phyloP scores from a whole-genome alignment of 2,888 invertebrate genomes.

The Dorcus parallelipipedus region DNA sequence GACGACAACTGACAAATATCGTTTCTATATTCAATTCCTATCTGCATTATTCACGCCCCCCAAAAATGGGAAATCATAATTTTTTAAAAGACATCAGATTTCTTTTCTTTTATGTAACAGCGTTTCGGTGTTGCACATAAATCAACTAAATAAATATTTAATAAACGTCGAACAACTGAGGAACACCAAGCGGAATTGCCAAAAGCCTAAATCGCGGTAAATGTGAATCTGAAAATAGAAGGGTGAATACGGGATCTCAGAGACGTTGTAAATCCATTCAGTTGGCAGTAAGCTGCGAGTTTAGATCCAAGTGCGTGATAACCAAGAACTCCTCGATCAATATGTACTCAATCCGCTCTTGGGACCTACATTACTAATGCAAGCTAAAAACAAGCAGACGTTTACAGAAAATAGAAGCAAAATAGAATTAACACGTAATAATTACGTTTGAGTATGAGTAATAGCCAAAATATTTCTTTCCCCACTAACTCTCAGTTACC shows the following conservation, averaged over 20 bases:
- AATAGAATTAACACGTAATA: too few relatives aligned
- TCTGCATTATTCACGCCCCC: too few relatives aligned
- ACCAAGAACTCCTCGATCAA: conserved; percentile 29
- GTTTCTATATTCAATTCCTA: conserved; percentile 6
- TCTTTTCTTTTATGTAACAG: too few relatives aligned
- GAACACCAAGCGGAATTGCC: conserved; percentile 7
- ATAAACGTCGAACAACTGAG: not conserved
- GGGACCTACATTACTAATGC: conserved; percentile 26
- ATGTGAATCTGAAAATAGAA: conserved; percentile 1
- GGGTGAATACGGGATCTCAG: conserved; percentile 18
- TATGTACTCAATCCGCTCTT: conserved; percentile 29
- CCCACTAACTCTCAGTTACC: too few relatives aligned
- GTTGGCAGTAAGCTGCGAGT: conserved; percentile 31
- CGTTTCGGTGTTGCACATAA: too few relatives aligned
- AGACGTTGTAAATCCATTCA: conserved; percentile 30
- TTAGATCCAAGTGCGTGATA: conserved; percentile 33
- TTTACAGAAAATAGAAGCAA: too few relatives aligned
- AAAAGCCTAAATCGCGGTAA: conserved; percentile 4
- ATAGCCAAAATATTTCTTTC: too few relatives aligned
- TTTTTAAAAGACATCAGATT: too few relatives aligned
- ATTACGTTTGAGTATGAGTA: too few relatives aligned
- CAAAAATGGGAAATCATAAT: too few relatives aligned
- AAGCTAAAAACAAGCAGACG: not conserved
- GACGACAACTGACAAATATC: conserved; percentile 22
- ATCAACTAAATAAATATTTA: too few relatives aligned